Evolutionary conservation across 2,113 vertebrate genomes (phyloP).

Genomic region (Poicephalus gulielmi): DNA sequence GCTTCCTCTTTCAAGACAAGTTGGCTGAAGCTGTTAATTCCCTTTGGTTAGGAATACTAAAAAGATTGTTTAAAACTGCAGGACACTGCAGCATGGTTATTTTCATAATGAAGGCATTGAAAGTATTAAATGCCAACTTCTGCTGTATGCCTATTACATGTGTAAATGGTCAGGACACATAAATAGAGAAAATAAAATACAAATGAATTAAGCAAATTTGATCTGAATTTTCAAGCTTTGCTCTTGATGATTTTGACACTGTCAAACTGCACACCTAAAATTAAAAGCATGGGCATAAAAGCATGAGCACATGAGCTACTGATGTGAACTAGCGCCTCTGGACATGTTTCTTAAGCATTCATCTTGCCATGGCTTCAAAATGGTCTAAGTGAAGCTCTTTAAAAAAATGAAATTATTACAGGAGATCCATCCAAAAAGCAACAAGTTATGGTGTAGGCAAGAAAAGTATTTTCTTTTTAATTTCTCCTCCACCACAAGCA

Average conservation of each 20-base stretch:
- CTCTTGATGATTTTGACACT: background rate
- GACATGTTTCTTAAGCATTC: background rate
- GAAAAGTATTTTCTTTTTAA: background rate
- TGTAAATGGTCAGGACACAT: background rate
- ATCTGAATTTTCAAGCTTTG: background rate
- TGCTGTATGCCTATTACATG: background rate
- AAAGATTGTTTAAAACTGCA: background rate
- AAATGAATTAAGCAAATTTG: background rate
- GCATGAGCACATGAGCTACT: background rate
- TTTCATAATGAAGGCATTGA: background rate
- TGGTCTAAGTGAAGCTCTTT: background rate
- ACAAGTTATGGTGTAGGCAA: constrained; percentile 15
- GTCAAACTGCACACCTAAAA: constrained; percentile 4
- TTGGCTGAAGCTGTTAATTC: background rate
- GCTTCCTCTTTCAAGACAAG: background rate
- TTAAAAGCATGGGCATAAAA: constrained; percentile 17
- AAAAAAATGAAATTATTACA: constrained; percentile 7
- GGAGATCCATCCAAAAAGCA: background rate
- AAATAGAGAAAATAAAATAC: background rate
- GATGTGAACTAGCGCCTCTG: constrained; percentile 11
- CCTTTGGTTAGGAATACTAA: background rate
- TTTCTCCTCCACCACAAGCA: background rate
- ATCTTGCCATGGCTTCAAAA: background rate
- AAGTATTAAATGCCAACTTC: background rate
- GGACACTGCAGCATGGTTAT: background rate